Evolutionary conservation across 2,113 vertebrate genomes (phyloP).

Genomic region (Neomonachus schauinslandi): DNA sequence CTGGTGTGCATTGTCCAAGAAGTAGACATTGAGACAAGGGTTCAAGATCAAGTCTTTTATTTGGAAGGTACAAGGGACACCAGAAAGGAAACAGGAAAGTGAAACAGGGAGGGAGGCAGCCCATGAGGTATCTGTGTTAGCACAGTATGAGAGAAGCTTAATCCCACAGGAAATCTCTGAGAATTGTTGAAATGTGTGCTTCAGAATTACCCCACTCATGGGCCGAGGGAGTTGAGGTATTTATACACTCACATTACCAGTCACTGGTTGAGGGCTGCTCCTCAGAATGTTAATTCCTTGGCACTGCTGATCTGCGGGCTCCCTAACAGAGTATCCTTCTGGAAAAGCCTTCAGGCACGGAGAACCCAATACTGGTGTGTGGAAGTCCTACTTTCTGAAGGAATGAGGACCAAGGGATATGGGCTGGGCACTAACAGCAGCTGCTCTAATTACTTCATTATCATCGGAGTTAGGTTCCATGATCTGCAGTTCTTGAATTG

Average conservation of each 20-base stretch:
- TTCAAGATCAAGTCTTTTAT: not conserved
- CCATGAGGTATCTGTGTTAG: not conserved
- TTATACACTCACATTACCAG: not conserved
- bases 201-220: not conserved
- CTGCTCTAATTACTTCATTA: not conserved
- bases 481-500: not conserved
- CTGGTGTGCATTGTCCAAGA: not conserved
- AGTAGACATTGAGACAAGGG: not conserved
- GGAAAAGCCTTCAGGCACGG: not conserved
- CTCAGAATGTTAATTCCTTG: not conserved
- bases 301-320: not conserved
- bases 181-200: not conserved
- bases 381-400: not conserved
- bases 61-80: not conserved
- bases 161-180: not conserved
- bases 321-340: not conserved
- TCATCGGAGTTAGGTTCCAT: not conserved
- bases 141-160: not conserved
- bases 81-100: not conserved
- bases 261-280: not conserved
- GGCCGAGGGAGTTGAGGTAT: not conserved
- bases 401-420: not conserved
- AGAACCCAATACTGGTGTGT: too few species aligned
- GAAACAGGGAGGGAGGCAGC: not conserved
- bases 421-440: not conserved